These are phyloP conservation scores for Resseliella maxima DNA, from an alignment of 2,888 invertebrate species.

Conservation along the genomic window DNA sequence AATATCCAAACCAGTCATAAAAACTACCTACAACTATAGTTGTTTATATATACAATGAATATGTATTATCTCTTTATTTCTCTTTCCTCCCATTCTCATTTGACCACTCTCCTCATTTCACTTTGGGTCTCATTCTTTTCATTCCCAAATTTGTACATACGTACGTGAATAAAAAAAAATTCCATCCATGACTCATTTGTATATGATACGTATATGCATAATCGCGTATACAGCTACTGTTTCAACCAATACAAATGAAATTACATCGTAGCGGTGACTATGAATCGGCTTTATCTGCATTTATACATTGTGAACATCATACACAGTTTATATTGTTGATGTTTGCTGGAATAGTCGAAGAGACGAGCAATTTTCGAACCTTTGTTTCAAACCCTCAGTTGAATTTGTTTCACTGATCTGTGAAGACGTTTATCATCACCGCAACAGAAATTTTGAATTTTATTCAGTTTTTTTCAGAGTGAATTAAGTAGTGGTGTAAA, in stretches of 20 bases:
- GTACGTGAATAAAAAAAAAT: neutral
- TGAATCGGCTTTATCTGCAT: conserved; percentile 33
- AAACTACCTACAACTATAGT: neutral
- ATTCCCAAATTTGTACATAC: conserved; percentile 35
- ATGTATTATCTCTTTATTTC: neutral
- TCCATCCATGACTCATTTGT: conserved; percentile 24
- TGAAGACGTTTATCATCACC: neutral
- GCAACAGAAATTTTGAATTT: neutral
- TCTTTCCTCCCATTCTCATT: neutral
- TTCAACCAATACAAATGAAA: neutral
- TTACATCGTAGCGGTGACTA: neutral
- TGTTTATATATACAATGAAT: neutral
- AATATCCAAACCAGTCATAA: neutral
- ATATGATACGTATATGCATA: neutral
- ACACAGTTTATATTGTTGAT: neutral
- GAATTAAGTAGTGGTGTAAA: neutral
- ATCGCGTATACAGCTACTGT: conserved; percentile 26
- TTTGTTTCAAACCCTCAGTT: conserved; percentile 15
- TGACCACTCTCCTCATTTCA: neutral
- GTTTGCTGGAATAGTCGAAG: neutral
- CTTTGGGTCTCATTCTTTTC: neutral
- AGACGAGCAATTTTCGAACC: neutral
- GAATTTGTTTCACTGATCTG: conserved; percentile 23
- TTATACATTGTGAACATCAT: neutral
- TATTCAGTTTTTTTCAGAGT: neutral